Evolutionary conservation across 1,140 invertebrate genomes (phyloP).

Genomic region (Pseudomyrmex pallidus): DNA sequence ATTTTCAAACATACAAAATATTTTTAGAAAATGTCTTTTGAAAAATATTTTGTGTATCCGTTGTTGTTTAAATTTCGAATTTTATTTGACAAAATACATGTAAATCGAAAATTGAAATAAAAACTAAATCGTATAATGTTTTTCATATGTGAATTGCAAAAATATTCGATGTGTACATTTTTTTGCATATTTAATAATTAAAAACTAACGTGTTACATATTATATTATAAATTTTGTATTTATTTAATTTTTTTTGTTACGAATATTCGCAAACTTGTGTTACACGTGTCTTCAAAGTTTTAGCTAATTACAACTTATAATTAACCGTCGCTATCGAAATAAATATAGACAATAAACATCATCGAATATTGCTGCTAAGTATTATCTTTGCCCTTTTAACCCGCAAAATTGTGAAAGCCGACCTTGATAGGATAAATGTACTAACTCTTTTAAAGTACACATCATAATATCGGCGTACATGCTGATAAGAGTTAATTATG

Average conservation of each 20-base stretch:
- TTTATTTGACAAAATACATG: background rate
- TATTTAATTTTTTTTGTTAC: constrained; percentile 17
- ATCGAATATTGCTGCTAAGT: constrained; percentile 47
- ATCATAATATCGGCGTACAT: constrained; percentile 30
- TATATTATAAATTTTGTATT: background rate
- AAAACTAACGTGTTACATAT: background rate
- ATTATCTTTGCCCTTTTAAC: constrained; percentile 65
- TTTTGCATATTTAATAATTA: background rate
- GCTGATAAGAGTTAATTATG: constrained; percentile 39
- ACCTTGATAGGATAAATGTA: constrained; percentile 59
- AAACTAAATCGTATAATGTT: background rate
- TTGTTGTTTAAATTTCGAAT: too few species aligned
- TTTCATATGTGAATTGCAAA: background rate
- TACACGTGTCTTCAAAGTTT: constrained; percentile 30
- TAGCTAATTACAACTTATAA: constrained; percentile 62
- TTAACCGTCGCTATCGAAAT: constrained; percentile 51
- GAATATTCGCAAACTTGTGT: constrained; percentile 9
- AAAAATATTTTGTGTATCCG: too few species aligned
- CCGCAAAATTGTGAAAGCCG: constrained; percentile 66
- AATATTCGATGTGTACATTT: background rate
- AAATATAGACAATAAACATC: constrained; percentile 55
- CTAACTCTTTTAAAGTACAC: constrained; percentile 9
- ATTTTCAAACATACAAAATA: too few species aligned
- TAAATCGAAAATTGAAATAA: constrained; percentile 1
- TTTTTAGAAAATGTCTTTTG: too few species aligned